Percentiles rank a stretch among this genome's conserved stretches.
Evolutionary conservation across 1,140 invertebrate genomes (phyloP).

Genomic region (Drosophila miranda): DNA sequence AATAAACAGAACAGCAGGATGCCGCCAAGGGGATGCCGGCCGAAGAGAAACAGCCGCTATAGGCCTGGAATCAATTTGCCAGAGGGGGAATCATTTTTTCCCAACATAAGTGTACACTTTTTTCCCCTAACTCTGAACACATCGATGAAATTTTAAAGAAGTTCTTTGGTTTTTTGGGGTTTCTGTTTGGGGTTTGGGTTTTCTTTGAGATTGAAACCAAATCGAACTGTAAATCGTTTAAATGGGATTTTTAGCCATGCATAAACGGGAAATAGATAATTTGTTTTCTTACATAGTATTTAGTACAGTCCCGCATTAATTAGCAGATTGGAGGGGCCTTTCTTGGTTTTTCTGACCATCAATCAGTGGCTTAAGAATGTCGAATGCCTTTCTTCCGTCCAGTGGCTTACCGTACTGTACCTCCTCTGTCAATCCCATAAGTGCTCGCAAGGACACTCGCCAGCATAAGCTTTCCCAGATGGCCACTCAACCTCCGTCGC

Average conservation of each 20-base stretch:
- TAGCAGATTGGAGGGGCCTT: too few species aligned
- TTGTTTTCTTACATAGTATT: too few species aligned
- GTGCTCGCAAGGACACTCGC: too few species aligned
- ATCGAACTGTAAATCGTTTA: background rate
- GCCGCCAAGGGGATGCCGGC: constrained; percentile 23
- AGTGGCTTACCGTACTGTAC: too few species aligned
- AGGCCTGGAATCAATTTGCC: constrained; percentile 24
- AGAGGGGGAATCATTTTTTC: constrained; percentile 26
- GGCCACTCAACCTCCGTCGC: constrained; percentile 16
- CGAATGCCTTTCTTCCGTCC: too few species aligned
- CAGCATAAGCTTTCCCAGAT: background rate
- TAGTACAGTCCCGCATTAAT: too few species aligned
- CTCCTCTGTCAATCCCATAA: too few species aligned
- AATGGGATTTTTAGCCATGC: too few species aligned
- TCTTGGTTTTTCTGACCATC: background rate
- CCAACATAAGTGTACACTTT: constrained; percentile 2
- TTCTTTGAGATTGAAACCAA: constrained; percentile 3
- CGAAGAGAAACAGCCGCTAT: too few species aligned
- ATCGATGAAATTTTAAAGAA: constrained; percentile 34
- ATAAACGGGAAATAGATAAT: too few species aligned
- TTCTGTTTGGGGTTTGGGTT: constrained; percentile 10
- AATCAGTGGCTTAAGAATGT: too few species aligned
- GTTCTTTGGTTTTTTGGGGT: constrained; percentile 1
- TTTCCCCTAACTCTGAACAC: constrained; percentile 20
- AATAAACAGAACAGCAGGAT: constrained; percentile 70